phyloP scores from a whole-genome alignment of 2,888 invertebrate species.

The Dinocampus coccinellae region DNA sequence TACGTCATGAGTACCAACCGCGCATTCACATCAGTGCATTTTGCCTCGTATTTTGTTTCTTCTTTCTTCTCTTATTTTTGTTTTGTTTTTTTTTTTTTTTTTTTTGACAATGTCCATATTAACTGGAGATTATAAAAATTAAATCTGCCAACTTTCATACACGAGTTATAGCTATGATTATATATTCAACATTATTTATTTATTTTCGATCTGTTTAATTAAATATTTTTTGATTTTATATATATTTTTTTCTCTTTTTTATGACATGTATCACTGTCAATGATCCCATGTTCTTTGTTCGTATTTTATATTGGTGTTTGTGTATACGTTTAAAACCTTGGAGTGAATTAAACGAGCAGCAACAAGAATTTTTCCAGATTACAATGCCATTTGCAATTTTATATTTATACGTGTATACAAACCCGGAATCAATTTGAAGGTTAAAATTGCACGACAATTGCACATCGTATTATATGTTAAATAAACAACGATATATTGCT shows the following conservation, averaged over 20 bases:
- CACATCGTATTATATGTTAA: not conserved
- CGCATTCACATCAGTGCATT: not conserved
- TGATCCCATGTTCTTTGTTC: not conserved
- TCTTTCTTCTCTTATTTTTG: not conserved
- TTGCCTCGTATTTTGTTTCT: not conserved
- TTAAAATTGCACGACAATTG: conserved; percentile 20
- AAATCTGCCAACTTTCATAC: not conserved
- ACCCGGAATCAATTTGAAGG: conserved; percentile 27
- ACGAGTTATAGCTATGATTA: not conserved
- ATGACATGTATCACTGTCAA: not conserved
- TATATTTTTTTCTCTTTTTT: too few species aligned
- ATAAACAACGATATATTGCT: not conserved
- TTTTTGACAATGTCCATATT: not conserved
- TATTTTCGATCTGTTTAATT: conserved; percentile 19
- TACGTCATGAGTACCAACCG: conserved; percentile 34
- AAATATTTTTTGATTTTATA: conserved; percentile 3
- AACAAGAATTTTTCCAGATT: conserved; percentile 1
- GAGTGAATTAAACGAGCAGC: not conserved
- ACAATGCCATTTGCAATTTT: conserved; percentile 15
- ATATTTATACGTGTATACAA: not conserved
- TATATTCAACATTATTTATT: not conserved
- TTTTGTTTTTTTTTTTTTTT: not conserved
- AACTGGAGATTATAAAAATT: not conserved
- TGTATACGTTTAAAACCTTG: not conserved
- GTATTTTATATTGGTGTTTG: not conserved